Evolutionary conservation across 53 echinoderm and acorn worm species (phyloP), one percentile per base, ranked within the genome.

Genomic region (Henricia sp.): DNA sequence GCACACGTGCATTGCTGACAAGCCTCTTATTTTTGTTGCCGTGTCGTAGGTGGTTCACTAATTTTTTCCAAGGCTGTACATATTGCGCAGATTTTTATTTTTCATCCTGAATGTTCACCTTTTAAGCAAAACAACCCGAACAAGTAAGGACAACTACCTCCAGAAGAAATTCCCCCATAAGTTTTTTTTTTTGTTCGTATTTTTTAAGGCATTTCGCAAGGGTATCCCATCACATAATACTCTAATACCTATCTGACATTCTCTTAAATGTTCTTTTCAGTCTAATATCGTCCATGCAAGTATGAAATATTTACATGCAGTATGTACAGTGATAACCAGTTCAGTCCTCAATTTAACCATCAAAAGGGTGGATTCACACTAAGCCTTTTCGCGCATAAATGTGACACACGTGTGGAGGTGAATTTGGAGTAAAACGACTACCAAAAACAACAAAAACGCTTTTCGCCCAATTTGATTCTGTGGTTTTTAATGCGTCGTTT

Each of bases 201-300:
- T 10, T n/a, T 20, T 21, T 11, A 12, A 44, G 28, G 16, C 23
- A 11, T 43, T 44, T 23, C 21, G 30, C 19, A 26, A 68, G 11
- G 17, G 9, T 4, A 17, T 24, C 20, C 33, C 50, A 27, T 44
- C 37, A 32, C 37, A 17, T 23, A 43, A 23, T 44, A 40, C 32
- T 8, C 3, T 3, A 16, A 2, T 23, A 26, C 21, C 23, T 1
- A 9, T 70, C 11, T 27, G 32, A 17, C 25, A 21, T 44, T 37
- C 74, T 39, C 53, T 39, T 57, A 39, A 58, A 28, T 76, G 35
- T 33, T 80, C 80, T 64, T 77, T 77, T 63, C 80, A 80, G 34
- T 13, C 64, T 63, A 80, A 46, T 50, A 80, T 29, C 80, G 42
- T 26, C 56, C 40, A 33, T 25, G 42, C 54, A 34, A 10, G 51